Base-by-base conservation (phyloP, 2,888 invertebrate species). In the Drosophila neonasuta region DNA sequence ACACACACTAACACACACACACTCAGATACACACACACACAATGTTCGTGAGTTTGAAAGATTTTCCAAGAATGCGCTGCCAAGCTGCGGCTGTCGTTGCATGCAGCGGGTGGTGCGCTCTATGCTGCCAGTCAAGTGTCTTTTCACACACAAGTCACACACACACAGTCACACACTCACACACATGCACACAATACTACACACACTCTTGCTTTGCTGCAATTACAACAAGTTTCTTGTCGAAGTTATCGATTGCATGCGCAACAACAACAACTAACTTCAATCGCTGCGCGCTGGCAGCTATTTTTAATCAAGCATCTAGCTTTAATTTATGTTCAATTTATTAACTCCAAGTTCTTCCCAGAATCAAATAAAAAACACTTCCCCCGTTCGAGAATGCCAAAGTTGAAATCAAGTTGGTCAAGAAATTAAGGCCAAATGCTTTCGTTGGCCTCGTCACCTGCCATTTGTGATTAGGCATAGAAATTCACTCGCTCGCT, bases 31-130 rank as follows among this genome's bases (percentile, higher is more conserved):
- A 56, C 46, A 29, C 39, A 57, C 29, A 61, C 15, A 64, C 24
- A 45, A 45, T 36, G 57, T 10, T 60, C 42, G 13, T 65, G 29
- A 39, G 49, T 24, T 64, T 17, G 41, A 54, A 68, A 87, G 80
- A 82, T 87, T 84, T 84, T 87, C 77, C 77, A 87, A 87, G 83
- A 84, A 86, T 84, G 85, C 74, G 68, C 69, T 55, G 65, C 71
- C 55, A 64, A 64, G 39, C 55, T 51, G 30, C 15, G 30, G 41
- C 49, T 20, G 6, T 32, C 41, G 55, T 46, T 24, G 3, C 30
- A 7, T 10, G 20, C 51, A 72, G 79, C 84, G 79, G 79, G 75
- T 79, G 79, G 76, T 24, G 24, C 24, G 51, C 58, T 50, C 36
- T 10, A 10, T 58, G 44, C 36, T 59, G 57, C 71, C 62, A 71